A percentile compares a stretch with the other conserved stretches of the same genome.
Conservation (phyloP, 1,140 invertebrate species). For the Drosophila simulans region DNA sequence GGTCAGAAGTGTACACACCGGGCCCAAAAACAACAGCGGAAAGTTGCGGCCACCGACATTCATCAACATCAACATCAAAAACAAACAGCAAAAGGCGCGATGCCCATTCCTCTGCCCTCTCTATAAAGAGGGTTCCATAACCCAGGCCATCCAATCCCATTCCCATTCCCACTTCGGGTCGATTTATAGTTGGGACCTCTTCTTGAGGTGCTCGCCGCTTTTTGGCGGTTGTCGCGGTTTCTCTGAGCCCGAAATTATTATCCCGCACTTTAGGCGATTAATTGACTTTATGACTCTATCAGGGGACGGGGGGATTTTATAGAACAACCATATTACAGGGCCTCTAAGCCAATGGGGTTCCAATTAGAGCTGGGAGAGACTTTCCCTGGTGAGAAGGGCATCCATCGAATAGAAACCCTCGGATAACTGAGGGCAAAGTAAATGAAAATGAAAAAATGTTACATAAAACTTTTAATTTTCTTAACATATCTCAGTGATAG, state of each 20-base stretch:
- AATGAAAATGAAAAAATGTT: no score
- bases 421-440: no score
- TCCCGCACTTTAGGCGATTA: constrained; percentile 76
- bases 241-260: constrained; percentile 63
- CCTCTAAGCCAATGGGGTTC: constrained; percentile 60
- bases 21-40: constrained; percentile 43
- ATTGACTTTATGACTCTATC: constrained; percentile 69
- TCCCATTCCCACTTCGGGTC: constrained; percentile 30
- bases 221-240: constrained; percentile 81
- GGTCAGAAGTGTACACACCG: constrained; percentile 21
- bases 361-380: constrained; percentile 63
- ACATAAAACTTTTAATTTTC: no score
- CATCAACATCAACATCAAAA: constrained; percentile 68
- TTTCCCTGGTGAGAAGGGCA: constrained; percentile 19
- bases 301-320: not conserved
- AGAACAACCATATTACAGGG: constrained; percentile 17
- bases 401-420: not conserved
- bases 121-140: constrained; percentile 18
- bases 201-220: constrained; percentile 65
- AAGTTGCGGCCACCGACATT: constrained; percentile 77
- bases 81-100: constrained; percentile 75
- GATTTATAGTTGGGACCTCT: constrained; percentile 72
- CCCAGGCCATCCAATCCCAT: constrained; percentile 2
- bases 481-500: no score
- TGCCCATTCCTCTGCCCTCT: constrained; percentile 14